Evolutionary conservation across 2,888 invertebrate species (phyloP), one percentile per base, ranked within the genome.

Genomic region (Cantharis rustica): DNA sequence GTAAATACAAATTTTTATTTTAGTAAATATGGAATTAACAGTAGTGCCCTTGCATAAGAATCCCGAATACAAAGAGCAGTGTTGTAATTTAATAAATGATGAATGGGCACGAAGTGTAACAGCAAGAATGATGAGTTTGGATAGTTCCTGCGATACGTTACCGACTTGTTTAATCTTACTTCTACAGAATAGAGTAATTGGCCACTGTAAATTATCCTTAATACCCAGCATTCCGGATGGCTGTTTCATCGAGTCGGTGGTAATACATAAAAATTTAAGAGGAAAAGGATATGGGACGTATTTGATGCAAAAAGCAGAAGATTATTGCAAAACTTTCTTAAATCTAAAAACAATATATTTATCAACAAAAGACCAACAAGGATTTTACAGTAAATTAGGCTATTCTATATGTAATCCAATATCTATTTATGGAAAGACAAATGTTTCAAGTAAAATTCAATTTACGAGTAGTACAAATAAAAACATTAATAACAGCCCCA

Each of bases 51-150:
- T 96, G 79, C 96, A 96, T 85, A 90, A 92, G 83, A 89, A 93
- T 84, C 93, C 93, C 64, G 91, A 95, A 86, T 92, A 93, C 85
- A 90, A 93, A 82, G 90, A 90, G 85, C 90, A 92, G 84, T 95
- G 95, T 85, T 95, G 94, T 86, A 90, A 91, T 82, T 89, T 96
- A 75, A 92, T 96, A 80, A 96, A 96, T 87, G 92, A 93, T n/a
- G 95, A 96, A 90, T 96, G 96, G 96, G 94, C 94, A 79, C 90
- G 96, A 83, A 95, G 95, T 84, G 92, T 93, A 86, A 93, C 93
- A 61, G 95, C 95, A 75, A 91, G 96, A 84, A 91, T 95, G 89
- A 91, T 93, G 86, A 94, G 94, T 71, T 88, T 96, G 70, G 91
- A 92, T 86, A 90, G 91, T 61, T 95, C 95, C 0, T 92, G 93